Conservation (phyloP, 2,888 invertebrate genomes). For the Lottia gigantea region DNA sequence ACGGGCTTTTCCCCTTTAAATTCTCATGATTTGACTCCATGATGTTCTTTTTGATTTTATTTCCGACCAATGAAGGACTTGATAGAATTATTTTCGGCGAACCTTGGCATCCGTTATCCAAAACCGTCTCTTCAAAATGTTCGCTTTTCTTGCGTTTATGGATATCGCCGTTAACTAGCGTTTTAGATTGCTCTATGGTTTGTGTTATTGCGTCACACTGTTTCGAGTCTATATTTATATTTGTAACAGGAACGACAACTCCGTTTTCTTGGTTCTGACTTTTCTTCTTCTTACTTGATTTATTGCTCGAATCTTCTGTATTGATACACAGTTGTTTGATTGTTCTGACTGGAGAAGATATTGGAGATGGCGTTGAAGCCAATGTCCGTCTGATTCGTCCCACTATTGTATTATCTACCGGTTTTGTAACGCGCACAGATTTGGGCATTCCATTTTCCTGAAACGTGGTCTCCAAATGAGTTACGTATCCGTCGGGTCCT, state of each 20-base stretch:
- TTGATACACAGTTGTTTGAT: conserved; percentile 33
- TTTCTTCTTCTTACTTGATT: conserved; percentile 14
- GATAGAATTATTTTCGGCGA: conserved; percentile 42
- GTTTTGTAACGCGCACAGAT: conserved; percentile 59
- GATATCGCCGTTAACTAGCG: conserved; percentile 19
- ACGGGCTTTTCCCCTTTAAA: conserved; percentile 7
- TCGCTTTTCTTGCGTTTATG: conserved; percentile 12
- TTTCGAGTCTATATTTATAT: conserved; percentile 15
- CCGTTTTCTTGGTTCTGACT: conserved; percentile 12
- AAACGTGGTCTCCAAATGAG: conserved; percentile 61
- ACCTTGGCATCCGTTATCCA: conserved; percentile 34
- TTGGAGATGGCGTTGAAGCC: conserved; percentile 28
- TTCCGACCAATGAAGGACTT: conserved; percentile 24
- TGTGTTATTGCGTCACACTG: conserved; percentile 21
- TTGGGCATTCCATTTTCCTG: conserved; percentile 54
- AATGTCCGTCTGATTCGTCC: conserved; percentile 48
- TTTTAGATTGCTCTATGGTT: conserved; percentile 5
- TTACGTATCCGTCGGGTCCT: conserved; percentile 59
- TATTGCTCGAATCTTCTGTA: conserved; percentile 15
- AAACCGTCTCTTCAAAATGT: conserved; percentile 31
- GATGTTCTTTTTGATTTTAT: conserved; percentile 13
- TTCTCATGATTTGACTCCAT: background rate
- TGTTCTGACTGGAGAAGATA: conserved; percentile 33
- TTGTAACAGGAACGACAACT: background rate
- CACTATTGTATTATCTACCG: conserved; percentile 50